Percentiles rank a stretch among this genome's conserved stretches.
These are phyloP conservation scores for Megaceryle alcyon DNA, from an alignment of 2,797 vertebrate species.

Conservation along the genomic window DNA sequence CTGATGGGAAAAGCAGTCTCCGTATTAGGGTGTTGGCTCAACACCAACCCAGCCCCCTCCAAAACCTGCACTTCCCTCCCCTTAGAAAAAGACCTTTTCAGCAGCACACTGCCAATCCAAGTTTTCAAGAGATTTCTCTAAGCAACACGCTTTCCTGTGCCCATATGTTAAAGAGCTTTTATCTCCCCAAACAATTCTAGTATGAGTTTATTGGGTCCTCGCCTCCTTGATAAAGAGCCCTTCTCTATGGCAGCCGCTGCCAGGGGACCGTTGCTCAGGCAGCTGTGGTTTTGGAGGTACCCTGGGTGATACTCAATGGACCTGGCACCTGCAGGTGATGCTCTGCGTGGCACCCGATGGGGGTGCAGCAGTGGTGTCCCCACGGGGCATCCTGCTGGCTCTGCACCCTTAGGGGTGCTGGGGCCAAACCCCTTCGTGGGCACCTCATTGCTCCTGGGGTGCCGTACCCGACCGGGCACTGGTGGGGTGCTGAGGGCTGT, in stretches of 20 bases:
- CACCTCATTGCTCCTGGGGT: neutral
- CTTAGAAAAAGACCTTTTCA: neutral
- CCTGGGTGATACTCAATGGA: accelerated
- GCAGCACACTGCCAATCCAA: accelerated
- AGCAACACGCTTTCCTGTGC: accelerated
- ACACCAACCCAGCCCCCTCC: neutral
- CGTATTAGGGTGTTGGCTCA: accelerated
- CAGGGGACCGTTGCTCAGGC: neutral
- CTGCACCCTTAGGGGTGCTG: neutral
- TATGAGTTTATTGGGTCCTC: accelerated
- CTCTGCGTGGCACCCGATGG: too few species aligned
- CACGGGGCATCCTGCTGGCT: accelerated
- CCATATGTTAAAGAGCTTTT: neutral
- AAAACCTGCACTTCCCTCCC: too few species aligned
- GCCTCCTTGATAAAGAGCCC: accelerated
- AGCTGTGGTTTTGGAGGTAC: accelerated
- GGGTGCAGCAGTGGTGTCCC: neutral
- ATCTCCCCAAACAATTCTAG: neutral
- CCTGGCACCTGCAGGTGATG: neutral
- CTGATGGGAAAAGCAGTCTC: neutral
- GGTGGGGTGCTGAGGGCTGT: neutral
- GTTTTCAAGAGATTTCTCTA: neutral
- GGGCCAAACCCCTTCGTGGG: accelerated
- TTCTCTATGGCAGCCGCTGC: accelerated
- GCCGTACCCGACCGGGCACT: neutral